Base-by-base conservation (phyloP, 1,140 invertebrate genomes). In the Leptinotarsa lineolata region DNA sequence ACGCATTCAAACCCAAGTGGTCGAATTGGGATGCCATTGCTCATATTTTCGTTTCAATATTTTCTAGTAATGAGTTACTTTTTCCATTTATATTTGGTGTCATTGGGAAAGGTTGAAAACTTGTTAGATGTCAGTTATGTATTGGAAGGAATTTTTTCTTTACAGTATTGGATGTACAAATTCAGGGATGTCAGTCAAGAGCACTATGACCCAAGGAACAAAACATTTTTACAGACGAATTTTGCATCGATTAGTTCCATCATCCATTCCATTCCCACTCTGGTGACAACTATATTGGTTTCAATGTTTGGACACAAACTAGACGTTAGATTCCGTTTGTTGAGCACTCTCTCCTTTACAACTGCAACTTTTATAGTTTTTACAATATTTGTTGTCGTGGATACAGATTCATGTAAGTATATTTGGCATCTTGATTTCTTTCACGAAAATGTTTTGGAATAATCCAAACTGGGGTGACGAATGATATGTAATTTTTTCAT, bases 321-420 rank as follows among this genome's bases (percentile, higher is more conserved):
- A 4, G 22, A 39, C 20, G 58, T 63, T 5, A 30, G 70, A 63
- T 12, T 21, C 6, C 18, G 70, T n/a, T 22, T 22, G 24, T n/a
- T 72, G 22, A 15, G 13, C 12, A 5, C 22, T 6, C 44, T 72
- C 58, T 13, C 4, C 13, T 15, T 39, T 24, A 64, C 18, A 22
- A 20, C 63, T 20, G 21, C n/a, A 20, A 18, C 39, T 2, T 72
- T 63, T 45, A 58, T 64, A 11, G n/a, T 63, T 15, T 20, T 18
- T 6, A 72, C 59, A 20, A n/a, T 18, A 16, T 72, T 72, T 59
- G 59, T 64, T 24, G 60, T 30, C 13, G 22, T 72, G 13, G 59
- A 72, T 58, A 72, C 70, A 15, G 70, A 72, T 22, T 72, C 70
- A 44, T 72, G 70, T 72, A 63, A 64, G 70, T 72, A 64, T 65